Percentiles rank a stretch among this genome's conserved stretches.
Evolutionary conservation across 1,140 invertebrate species (phyloP).

Genomic region (Apis florea): DNA sequence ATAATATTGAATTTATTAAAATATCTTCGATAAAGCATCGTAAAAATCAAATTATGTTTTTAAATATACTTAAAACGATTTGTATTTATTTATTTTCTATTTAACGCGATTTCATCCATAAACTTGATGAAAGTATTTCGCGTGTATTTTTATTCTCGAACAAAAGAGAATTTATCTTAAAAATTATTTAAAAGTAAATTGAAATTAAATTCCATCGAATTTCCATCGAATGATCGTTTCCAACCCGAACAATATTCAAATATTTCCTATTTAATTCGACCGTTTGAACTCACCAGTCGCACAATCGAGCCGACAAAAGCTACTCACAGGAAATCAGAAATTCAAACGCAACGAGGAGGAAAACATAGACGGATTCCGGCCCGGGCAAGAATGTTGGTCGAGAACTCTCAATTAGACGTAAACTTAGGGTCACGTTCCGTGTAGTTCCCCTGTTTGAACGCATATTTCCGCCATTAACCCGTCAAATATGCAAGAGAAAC

Average conservation of each 20-base stretch:
- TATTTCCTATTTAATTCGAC: neutral
- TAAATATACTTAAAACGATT: too few relatives aligned
- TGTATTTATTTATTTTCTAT: too few relatives aligned
- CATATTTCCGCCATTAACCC: constrained; percentile 13
- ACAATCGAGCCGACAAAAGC: neutral
- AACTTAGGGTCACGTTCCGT: neutral
- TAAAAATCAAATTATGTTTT: too few relatives aligned
- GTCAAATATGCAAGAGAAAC: constrained; percentile 6
- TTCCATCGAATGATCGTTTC: neutral
- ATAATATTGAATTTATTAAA: too few relatives aligned
- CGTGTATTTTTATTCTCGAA: too few relatives aligned
- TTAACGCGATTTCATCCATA: too few relatives aligned
- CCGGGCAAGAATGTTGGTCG: neutral
- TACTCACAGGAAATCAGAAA: neutral
- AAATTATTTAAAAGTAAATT: too few relatives aligned
- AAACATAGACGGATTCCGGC: neutral
- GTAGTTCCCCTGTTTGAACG: constrained; percentile 3
- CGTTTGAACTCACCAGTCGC: neutral
- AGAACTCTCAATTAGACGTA: constrained; percentile 26
- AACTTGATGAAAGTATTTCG: too few relatives aligned
- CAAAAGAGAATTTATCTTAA: too few relatives aligned
- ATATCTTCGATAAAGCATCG: too few relatives aligned
- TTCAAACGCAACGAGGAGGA: neutral
- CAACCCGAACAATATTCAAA: neutral
- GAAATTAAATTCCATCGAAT: neutral